phyloP scores from a whole-genome alignment of 2,113 vertebrate species.

The Lepus americanus region DNA sequence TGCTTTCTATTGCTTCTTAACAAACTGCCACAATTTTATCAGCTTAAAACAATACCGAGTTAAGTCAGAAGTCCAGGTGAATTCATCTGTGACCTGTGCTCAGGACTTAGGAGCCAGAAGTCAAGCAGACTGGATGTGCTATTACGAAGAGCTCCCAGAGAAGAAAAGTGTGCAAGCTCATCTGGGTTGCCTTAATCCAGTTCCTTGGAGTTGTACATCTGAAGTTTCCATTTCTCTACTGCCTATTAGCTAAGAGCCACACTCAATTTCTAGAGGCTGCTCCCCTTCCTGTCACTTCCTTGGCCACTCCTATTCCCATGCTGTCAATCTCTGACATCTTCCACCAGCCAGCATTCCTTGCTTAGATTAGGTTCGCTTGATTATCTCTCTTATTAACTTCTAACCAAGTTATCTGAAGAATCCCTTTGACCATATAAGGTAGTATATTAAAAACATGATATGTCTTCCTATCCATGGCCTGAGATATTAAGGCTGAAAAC shows the following conservation, averaged over 20 bases:
- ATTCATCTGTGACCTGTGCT: background rate
- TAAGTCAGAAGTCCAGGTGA: background rate
- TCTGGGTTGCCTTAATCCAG: background rate
- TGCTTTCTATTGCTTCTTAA: background rate
- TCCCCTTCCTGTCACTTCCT: accelerated
- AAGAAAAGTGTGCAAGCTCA: background rate
- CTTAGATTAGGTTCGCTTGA: background rate
- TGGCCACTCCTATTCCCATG: background rate
- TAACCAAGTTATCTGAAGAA: background rate
- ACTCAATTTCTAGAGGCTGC: background rate
- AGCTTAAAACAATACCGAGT: background rate
- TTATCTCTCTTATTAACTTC: background rate
- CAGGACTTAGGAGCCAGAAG: background rate
- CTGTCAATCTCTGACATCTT: background rate
- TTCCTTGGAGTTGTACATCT: background rate
- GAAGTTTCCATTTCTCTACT: background rate
- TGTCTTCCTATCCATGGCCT: background rate
- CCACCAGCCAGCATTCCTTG: background rate
- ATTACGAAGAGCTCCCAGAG: background rate
- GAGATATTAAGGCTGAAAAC: background rate
- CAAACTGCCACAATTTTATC: background rate
- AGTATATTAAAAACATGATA: background rate
- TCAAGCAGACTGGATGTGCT: background rate
- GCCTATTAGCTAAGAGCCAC: background rate
- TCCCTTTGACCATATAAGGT: background rate